Evolutionary conservation across 1,140 invertebrate genomes (phyloP).

Genomic region (Centruroides vittatus): DNA sequence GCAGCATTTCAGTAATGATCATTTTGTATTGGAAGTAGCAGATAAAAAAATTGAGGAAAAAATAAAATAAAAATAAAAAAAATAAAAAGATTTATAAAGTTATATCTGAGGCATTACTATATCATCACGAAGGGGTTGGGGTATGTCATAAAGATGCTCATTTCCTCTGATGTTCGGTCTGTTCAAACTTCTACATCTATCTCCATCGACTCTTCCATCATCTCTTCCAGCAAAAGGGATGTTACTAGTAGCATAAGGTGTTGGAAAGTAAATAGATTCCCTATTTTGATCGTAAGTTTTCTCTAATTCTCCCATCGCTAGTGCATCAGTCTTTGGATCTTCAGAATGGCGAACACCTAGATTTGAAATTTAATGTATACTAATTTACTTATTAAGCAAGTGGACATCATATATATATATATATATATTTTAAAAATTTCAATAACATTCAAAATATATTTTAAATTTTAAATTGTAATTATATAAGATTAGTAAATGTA

Average conservation of each 20-base stretch:
- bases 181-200: slow-evolving; percentile 11
- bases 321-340: slow-evolving; percentile 9
- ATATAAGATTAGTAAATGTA: too few relatives aligned
- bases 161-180: slow-evolving; percentile 4
- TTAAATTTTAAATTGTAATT: too few relatives aligned
- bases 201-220: slow-evolving; percentile 6
- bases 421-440: too few relatives aligned
- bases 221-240: slow-evolving; percentile 8
- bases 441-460: too few relatives aligned
- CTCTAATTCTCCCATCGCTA: slow-evolving; percentile 13
- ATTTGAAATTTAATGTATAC: too few relatives aligned
- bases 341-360: slow-evolving; percentile 10
- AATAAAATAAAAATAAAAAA: too few relatives aligned
- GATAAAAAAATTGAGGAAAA: too few relatives aligned
- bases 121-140: slow-evolving; percentile 14
- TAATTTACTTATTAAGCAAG: too few relatives aligned
- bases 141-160: slow-evolving; percentile 14
- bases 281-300: slow-evolving; percentile 11
- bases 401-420: too few relatives aligned
- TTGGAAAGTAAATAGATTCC: slow-evolving; percentile 12
- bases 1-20: too few relatives aligned
- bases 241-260: slow-evolving; percentile 8
- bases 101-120: slow-evolving; percentile 1
- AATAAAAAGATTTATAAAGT: too few relatives aligned
- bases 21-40: too few relatives aligned